A percentile compares a stretch with the other conserved stretches of the same genome.
These are phyloP conservation scores for Pelvicachromis taeniatus DNA, from an alignment of 2,113 vertebrate species.

Conservation along the genomic window DNA sequence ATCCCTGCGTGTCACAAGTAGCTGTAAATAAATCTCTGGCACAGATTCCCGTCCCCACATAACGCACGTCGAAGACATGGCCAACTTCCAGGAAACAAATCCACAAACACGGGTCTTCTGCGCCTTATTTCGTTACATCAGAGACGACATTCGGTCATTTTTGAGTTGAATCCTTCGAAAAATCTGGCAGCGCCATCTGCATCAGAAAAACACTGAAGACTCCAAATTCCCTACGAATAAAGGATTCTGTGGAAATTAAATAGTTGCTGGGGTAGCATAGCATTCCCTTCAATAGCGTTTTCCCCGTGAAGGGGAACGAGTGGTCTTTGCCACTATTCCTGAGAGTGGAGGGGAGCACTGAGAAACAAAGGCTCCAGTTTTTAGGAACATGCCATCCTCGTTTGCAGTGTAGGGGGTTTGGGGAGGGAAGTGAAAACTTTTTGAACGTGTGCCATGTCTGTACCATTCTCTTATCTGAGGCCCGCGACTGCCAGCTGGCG, in stretches of 20 bases:
- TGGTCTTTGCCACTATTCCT: constrained; percentile 77
- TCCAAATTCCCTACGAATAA: constrained; percentile 15
- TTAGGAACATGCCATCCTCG: constrained; percentile 81
- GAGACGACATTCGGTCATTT: constrained; percentile 20
- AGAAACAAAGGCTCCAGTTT: constrained; percentile 76
- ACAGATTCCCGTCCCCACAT: constrained; percentile 17
- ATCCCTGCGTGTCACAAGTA: neutral
- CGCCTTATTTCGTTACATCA: constrained; percentile 11
- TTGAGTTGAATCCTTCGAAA: constrained; percentile 34
- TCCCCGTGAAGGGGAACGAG: constrained; percentile 57
- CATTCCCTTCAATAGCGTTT: constrained; percentile 55
- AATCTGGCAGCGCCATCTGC: neutral
- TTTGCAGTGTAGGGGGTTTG: constrained; percentile 77
- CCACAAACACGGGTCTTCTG: constrained; percentile 38
- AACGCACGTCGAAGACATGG: constrained; percentile 45
- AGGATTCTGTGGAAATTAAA: constrained; percentile 35
- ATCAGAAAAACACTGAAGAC: constrained; percentile 28
- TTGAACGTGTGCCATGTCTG: constrained; percentile 82
- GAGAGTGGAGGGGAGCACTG: constrained; percentile 77
- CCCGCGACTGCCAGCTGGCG: constrained; percentile 83
- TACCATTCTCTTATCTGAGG: constrained; percentile 80
- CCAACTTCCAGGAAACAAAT: constrained; percentile 57
- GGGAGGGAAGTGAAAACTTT: constrained; percentile 81
- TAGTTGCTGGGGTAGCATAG: constrained; percentile 50
- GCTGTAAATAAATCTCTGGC: constrained; percentile 14